Base-by-base conservation (phyloP, 2,113 vertebrate genomes). In the Ptychochromis oligacanthus region DNA sequence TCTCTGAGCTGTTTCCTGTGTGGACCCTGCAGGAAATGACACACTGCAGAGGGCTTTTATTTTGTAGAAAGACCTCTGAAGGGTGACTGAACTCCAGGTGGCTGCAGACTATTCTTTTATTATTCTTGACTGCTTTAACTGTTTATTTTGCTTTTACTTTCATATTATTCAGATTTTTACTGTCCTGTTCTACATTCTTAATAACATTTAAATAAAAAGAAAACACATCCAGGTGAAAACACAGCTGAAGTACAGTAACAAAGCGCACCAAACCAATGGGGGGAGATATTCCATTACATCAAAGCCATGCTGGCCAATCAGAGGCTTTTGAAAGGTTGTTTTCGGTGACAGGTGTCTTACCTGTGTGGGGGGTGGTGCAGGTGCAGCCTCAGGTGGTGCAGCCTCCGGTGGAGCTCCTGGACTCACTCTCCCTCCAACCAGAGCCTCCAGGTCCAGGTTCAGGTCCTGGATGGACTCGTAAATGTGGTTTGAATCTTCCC, bases 401-500 rank as follows among this genome's bases (percentile, higher is more conserved):
- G 55, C n/a, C 28, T 77, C 78, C 14, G 55, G 20, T 1, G 38
- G 38, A 1, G 1, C 38, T 81, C 67, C 75, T 10, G 91, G 82
- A 86, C 77, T 87, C 1, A 6, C 24, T 46, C 15, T 43, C n/a
- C n/a, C 75, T 57, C 82, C 31, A 11, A 79, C 28, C 59, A 94
- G 80, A 55, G 86, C 61, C 3, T 91, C 90, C 28, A 93, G 49
- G 40, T 95, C 93, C 70, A 95, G 89, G 22, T 80, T 74, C 18
- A 93, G 80, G 79, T 97, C 97, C 82, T 85, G 91, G 83, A 96
- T 80, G 15, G 96, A 92, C 85, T 95, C 88, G 1, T 96, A 96
- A 87, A 97, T 93, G 38, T 96, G 96, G 86, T 96, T 95, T 0
- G 96, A 96, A 54, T 87, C 90, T 75, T 82, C 80, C 2, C 77